A percentile compares a stretch with the other conserved stretches of the same genome.
These are phyloP conservation scores for Leptogaster cylindrica DNA, from an alignment of 2,888 invertebrate genomes.

Conservation along the genomic window DNA sequence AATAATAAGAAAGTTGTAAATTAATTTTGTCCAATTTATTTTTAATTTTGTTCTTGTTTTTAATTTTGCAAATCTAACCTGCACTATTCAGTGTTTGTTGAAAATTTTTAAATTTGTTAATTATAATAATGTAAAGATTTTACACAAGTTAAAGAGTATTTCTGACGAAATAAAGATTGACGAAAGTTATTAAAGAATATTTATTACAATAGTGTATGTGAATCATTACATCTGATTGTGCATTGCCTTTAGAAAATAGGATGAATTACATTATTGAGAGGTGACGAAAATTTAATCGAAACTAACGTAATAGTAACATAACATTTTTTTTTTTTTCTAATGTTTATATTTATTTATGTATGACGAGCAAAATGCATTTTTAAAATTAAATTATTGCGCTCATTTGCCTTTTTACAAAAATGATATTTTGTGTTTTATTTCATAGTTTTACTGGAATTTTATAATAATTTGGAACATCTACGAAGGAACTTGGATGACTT, in stretches of 20 bases:
- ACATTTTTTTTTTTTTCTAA: conserved; percentile 39
- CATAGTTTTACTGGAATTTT: neutral
- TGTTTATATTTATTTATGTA: conserved; percentile 43
- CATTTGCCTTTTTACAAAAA: conserved; percentile 35
- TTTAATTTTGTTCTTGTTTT: conserved; percentile 31
- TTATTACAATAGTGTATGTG: conserved; percentile 33
- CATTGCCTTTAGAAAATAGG: conserved; percentile 34
- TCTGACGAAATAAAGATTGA: conserved; percentile 28
- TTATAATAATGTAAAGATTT: conserved; percentile 34
- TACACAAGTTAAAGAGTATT: conserved; percentile 34
- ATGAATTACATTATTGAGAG: neutral
- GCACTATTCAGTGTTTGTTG: conserved; percentile 32
- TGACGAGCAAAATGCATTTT: conserved; percentile 31
- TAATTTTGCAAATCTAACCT: conserved; percentile 4
- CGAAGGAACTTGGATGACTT: no score
- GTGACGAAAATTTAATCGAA: conserved; percentile 16
- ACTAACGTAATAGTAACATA: conserved; percentile 39
- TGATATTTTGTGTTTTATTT: conserved; percentile 3
- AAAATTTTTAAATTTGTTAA: conserved; percentile 37
- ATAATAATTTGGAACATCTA: neutral
- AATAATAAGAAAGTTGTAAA: conserved; percentile 29
- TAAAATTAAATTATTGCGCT: conserved; percentile 40
- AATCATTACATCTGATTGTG: conserved; percentile 33
- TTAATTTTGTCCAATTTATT: conserved; percentile 8
- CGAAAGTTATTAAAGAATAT: conserved; percentile 31